Percentiles rank a stretch among this genome's conserved stretches.
phyloP scores from a whole-genome alignment of 30 jellyfish, hydroid and myxozoan genomes.

The Clytia hemisphaerica region DNA sequence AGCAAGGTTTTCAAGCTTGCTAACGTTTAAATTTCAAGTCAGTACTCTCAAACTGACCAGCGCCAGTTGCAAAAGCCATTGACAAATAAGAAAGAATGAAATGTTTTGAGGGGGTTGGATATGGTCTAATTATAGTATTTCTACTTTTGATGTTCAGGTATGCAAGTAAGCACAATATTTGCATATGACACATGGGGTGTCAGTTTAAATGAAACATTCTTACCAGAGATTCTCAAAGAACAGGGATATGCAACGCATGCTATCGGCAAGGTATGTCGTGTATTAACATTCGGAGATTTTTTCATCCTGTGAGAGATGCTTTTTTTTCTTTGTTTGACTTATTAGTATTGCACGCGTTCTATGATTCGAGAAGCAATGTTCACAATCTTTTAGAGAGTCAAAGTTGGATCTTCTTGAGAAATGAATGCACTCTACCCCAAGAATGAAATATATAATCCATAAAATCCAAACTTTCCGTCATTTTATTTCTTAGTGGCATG shows the following conservation, averaged over 20 bases:
- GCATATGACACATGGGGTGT: conserved; percentile 90
- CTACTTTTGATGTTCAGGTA: conserved; percentile 35
- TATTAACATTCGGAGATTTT: background rate
- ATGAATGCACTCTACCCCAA: background rate
- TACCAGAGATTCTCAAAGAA: conserved; percentile 54
- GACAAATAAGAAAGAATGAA: too few relatives aligned
- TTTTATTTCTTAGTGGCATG: conserved; percentile 54
- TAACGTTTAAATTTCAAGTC: too few relatives aligned
- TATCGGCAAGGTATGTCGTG: conserved; percentile 42
- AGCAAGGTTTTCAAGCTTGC: too few relatives aligned
- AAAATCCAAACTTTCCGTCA: background rate
- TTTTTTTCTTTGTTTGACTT: background rate
- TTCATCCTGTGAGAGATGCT: too few relatives aligned
- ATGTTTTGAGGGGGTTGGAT: too few relatives aligned
- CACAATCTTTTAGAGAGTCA: background rate
- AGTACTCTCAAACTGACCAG: too few relatives aligned
- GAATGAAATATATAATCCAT: background rate
- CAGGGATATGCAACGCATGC: conserved; percentile 87
- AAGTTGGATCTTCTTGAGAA: background rate
- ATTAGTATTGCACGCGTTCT: too few relatives aligned
- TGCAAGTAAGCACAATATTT: conserved; percentile 61
- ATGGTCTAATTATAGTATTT: too few relatives aligned
- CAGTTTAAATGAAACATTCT: conserved; percentile 42
- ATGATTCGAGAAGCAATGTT: too few relatives aligned
- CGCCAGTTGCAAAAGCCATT: too few relatives aligned